Base-by-base conservation (phyloP, 2,888 invertebrate species). In the Neelides folsomi region DNA sequence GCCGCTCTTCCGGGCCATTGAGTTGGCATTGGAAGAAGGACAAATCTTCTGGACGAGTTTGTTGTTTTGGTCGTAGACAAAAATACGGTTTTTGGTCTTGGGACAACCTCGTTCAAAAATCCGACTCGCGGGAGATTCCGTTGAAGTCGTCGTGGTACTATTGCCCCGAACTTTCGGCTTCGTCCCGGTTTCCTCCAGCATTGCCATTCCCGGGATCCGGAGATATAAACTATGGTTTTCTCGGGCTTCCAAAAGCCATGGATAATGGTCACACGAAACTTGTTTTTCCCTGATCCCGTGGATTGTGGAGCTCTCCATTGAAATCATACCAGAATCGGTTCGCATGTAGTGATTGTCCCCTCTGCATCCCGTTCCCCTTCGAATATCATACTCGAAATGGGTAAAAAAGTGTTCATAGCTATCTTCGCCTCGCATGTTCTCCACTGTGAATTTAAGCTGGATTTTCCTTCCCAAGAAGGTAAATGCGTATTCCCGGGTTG, bases 151-250 rank as follows among this genome's bases (percentile, higher is more conserved):
- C 9, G 34, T 19, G 12, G 34, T 34, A 27, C 27, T 8, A 10
- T n/a, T 34, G 6, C 27, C 2, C 27, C 27, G 27, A n/a, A 27
- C 45, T 45, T n/a, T 45, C n/a, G 19, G n/a, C 20, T 19, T 45
- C 9, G 13, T 36, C 20, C 53, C 20, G 34, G 50, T 53, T 36
- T 57, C 53, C 7, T 61, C 59, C 18, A 63, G 34, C 60, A 64
- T 62, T 8, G 59, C 51, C 36, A 59, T 57, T 0, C 65, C 64
- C 1, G 63, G 63, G 10, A 64, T 84, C 60, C 86, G 76, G 53
- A 88, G 73, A 68, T 85, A 87, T 52, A 88, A 76, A 39, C 86
- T 86, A 47, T 83, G 79, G 68, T 86, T 86, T 57, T 82, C 79
- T 56, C 83, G 78, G 1, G 86, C 84, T 67, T 82, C 82, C 51